phyloP scores from a whole-genome alignment of 2,797 vertebrate genomes.

The Myotis daubentonii region DNA sequence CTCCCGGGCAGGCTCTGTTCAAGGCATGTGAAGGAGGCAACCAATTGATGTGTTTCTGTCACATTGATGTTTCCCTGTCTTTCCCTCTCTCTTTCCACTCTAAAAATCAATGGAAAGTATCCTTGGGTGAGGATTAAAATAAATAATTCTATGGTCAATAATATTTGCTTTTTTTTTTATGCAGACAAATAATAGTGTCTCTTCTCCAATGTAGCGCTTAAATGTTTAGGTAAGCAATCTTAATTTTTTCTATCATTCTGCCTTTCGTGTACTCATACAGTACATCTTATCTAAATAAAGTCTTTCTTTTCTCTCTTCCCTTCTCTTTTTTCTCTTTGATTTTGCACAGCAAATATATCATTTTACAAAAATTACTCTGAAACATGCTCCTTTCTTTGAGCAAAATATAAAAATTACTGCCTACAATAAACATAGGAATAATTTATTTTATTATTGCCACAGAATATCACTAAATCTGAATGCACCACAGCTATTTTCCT shows the following conservation, averaged over 20 bases:
- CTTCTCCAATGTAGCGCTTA: neutral
- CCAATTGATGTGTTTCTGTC: too few species aligned
- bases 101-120: too few species aligned
- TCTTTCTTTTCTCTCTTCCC: neutral
- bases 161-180: neutral
- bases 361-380: neutral
- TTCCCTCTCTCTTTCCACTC: too few species aligned
- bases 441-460: neutral
- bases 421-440: neutral
- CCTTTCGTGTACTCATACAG: neutral
- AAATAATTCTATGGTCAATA: neutral
- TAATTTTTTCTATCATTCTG: neutral
- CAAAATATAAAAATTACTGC: neutral
- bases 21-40: too few species aligned
- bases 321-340: neutral
- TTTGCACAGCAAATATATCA: neutral
- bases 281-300: neutral
- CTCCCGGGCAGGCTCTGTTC: too few species aligned
- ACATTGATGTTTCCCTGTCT: too few species aligned
- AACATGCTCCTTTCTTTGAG: neutral
- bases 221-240: neutral
- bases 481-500: neutral
- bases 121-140: too few species aligned
- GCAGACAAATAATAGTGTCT: neutral
- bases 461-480: neutral